Percentiles rank a stretch among this genome's conserved stretches.
These are phyloP conservation scores for Phyllotreta striolata DNA, from an alignment of 2,888 invertebrate species.

Conservation along the genomic window DNA sequence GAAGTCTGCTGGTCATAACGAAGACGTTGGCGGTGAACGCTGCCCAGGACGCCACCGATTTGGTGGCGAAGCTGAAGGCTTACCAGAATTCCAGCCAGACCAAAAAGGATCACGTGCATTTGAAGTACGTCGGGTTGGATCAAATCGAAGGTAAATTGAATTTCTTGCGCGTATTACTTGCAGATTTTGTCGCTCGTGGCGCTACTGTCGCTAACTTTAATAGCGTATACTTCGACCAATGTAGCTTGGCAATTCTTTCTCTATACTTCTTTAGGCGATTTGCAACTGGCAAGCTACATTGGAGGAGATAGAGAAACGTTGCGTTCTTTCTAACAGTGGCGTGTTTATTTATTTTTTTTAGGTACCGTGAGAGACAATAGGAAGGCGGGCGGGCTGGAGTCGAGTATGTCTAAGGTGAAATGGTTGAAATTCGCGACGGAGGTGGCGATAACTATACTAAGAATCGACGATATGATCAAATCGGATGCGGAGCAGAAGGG, in stretches of 20 bases:
- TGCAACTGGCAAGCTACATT: no score
- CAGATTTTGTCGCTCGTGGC: no score
- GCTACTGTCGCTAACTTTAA: no score
- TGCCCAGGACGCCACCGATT: constrained; percentile 95
- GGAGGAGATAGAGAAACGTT: no score
- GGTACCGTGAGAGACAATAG: constrained; percentile 90
- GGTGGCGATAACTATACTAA: constrained; percentile 98
- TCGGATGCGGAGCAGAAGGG: constrained; percentile 84
- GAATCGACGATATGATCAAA: constrained; percentile 99
- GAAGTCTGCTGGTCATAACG: constrained; percentile 89
- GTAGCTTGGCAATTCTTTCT: no score
- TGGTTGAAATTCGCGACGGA: constrained; percentile 99
- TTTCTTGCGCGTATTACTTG: no score
- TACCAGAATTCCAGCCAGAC: constrained; percentile 99
- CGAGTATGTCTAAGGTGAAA: constrained; percentile 97
- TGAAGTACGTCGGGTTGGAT: constrained; percentile 79
- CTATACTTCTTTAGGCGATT: no score
- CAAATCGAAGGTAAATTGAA: constrained; percentile 84
- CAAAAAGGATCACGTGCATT: constrained; percentile 73
- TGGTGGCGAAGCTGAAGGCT: constrained; percentile 96
- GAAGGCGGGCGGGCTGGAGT: constrained; percentile 95
- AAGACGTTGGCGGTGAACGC: constrained; percentile 98
- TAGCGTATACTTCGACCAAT: no score
- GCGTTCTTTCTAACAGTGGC: no score
- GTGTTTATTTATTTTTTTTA: no score